Percentiles rank a stretch among this genome's conserved stretches.
phyloP scores from a whole-genome alignment of 2,797 vertebrate genomes.

The Cheirogaleus major region DNA sequence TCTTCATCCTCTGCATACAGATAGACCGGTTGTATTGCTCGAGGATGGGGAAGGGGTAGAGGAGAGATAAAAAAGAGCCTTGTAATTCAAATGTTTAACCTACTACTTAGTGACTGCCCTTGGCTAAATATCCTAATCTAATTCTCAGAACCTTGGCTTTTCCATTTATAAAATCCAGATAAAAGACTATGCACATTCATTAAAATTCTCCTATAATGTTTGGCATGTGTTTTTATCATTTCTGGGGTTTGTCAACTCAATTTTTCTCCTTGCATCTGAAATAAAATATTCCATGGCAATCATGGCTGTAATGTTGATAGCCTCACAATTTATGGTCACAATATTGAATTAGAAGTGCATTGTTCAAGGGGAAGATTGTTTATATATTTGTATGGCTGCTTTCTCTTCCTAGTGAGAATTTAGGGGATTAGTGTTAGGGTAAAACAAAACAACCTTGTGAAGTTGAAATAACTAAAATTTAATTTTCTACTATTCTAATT shows the following conservation, averaged over 20 bases:
- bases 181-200: background rate
- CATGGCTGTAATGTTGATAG: background rate
- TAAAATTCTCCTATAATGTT: background rate
- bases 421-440: background rate
- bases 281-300: background rate
- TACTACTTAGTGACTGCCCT: background rate
- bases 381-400: background rate
- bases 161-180: background rate
- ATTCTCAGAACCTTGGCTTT: background rate
- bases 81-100: background rate
- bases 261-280: background rate
- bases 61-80: background rate
- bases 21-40: background rate
- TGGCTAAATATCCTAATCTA: background rate
- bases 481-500: background rate
- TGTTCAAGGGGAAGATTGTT: background rate
- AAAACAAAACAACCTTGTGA: background rate
- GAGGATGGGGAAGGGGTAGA: fast-evolving
- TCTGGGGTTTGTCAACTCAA: background rate
- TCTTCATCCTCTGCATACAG: background rate
- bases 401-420: background rate
- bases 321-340: background rate
- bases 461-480: background rate
- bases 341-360: background rate
- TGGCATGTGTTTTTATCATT: background rate